Evolutionary conservation across 2,797 vertebrate genomes (phyloP).

Genomic region (Microhierax caerulescens): DNA sequence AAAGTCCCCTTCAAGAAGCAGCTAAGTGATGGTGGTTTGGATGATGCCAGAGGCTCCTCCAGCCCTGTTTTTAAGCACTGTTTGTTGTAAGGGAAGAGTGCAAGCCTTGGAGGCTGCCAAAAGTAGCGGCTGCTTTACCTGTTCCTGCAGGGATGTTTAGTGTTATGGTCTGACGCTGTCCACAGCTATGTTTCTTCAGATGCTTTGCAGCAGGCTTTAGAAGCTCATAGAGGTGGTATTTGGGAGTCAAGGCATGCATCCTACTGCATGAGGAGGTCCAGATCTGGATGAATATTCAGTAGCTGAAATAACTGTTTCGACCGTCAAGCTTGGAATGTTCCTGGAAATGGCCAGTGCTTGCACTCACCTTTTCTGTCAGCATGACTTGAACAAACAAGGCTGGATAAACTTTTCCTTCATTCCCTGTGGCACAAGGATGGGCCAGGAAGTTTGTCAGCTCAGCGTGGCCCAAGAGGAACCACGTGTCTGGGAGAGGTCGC

Average conservation of each 20-base stretch:
- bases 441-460: background rate
- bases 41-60: background rate
- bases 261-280: background rate
- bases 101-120: background rate
- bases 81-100: background rate
- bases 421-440: background rate
- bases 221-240: background rate
- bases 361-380: background rate
- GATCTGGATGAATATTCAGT: background rate
- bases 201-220: background rate
- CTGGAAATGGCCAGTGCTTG: background rate
- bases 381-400: background rate
- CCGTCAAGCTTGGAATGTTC: background rate
- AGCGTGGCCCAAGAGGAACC: background rate
- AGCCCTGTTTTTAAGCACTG: background rate
- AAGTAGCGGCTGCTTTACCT: background rate
- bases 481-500: fast-evolving
- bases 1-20: background rate
- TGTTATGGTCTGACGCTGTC: background rate
- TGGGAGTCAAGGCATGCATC: background rate
- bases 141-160: background rate
- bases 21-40: background rate
- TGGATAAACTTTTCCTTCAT: background rate
- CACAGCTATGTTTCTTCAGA: background rate
- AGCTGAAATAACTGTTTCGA: background rate